Evolutionary conservation across 2,797 vertebrate species (phyloP), one percentile per base, ranked within the genome.

Genomic region (Karalla daura): DNA sequence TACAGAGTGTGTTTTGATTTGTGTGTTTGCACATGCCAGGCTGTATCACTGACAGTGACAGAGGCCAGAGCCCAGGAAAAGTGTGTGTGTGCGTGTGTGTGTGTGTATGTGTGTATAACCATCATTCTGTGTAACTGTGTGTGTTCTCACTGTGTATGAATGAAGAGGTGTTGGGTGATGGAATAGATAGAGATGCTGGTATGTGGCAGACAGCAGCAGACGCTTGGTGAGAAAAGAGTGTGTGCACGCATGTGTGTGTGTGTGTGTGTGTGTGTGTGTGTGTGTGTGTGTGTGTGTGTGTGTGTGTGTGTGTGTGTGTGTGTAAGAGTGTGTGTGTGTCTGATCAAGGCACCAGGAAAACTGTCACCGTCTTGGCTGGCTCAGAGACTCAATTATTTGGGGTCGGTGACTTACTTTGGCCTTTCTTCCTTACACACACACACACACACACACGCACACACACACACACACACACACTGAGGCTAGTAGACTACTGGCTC

Each of bases 111-210:
- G 54, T 65, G 44, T 64, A 51, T 50, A 76, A 46, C 51, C 40
- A 43, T 27, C 44, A 80, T 63, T 80, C 44, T 60, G 61, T 80
- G 65, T 14, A 73, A 72, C 62, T 53, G 55, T 86, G 81, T 71
- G 80, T 67, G 81, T 70, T 75, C 70, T 88, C 87, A 85, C 55
- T 74, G 73, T 85, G 82, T 88, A 88, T 91, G 88, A 90, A 91
- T 89, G 88, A 93, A 86, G 89, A 94, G 88, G 92, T 93, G 93
- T 86, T 70, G 63, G 82, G 39, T 90, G 91, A 93, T 64, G 72
- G 64, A 86, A 78, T 70, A 79, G 89, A 92, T 88, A 76, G 83
- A 81, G 81, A 86, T 88, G 87, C 77, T 80, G 76, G 70, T 86
- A 82, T 86, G 78, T 84, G 83, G 62, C 35, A 39, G 76, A 85